Evolutionary conservation across 2,888 invertebrate genomes (phyloP), one percentile per base, ranked within the genome.

Genomic region (Himalopsyche anomala): DNA sequence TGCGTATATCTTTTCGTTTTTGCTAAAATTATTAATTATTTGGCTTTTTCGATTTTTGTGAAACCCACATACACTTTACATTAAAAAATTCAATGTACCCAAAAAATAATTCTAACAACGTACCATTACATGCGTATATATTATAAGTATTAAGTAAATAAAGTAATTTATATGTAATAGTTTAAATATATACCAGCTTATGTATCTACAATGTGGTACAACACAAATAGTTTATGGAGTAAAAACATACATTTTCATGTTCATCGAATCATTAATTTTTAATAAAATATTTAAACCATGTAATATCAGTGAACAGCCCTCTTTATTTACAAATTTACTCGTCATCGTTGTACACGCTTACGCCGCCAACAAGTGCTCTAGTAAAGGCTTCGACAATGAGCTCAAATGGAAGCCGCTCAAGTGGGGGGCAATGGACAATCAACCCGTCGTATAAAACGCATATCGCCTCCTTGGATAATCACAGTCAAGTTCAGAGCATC

Each of bases 401-500:
- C 62, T n/a, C 62, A 62, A 62, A 62, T 62, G 62, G 6, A 12
- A 62, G 62, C 62, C n/a, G 8, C 62, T 62, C 62, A 19, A 62
- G 62, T 62, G 62, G 62, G 62, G 62, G 62, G 62, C 28, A 62
- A 62, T 62, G 62, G 62, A 62, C 62, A 62, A 62, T 62, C 62
- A 19, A 62, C 62, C 62, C 62, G 62, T 62, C 69, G 86, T 87
- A 87, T 87, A 87, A 83, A 87, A 62, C 62, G 62, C 62, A 62
- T 62, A 62, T 19, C 62, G 62, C 62, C 28, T 62, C 28, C 62
- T 62, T 62, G 62, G 62, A 62, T 62, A 8, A 62, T 62, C 86
- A 87, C 88, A 88, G 88, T 88, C 86, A 80, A 87, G 84, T 85
- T 81, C 85, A 87, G 83, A 82, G 54, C 83, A 54, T 84, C 86